phyloP scores from a whole-genome alignment of 2,113 vertebrate genomes.

The Cyanoliseus patagonus region DNA sequence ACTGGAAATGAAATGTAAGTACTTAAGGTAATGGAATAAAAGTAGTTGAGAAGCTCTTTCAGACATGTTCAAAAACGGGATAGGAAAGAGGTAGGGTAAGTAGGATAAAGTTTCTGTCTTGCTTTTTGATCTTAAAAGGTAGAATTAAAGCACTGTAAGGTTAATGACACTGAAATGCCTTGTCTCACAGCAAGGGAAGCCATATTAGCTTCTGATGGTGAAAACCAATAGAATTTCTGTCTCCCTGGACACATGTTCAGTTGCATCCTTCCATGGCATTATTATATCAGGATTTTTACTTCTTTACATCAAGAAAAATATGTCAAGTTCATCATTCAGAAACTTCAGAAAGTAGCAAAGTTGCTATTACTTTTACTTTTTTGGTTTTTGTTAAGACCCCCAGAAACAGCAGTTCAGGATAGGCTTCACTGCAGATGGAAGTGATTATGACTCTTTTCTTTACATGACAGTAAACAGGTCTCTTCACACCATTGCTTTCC shows the following conservation, averaged over 20 bases:
- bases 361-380: neutral
- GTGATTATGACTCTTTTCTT: neutral
- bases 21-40: constrained; percentile 75
- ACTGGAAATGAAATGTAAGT: constrained; percentile 80
- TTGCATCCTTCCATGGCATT: neutral
- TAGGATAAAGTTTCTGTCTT: neutral
- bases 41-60: constrained; percentile 66
- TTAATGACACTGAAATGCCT: constrained; percentile 4
- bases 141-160: neutral
- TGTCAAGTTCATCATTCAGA: neutral
- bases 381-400: neutral
- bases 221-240: neutral
- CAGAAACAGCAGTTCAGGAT: neutral
- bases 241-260: neutral
- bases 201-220: neutral
- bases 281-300: neutral
- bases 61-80: constrained; percentile 10
- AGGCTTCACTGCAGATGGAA: neutral
- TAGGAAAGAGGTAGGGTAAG: constrained; percentile 18
- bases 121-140: neutral
- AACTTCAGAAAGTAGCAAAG: neutral
- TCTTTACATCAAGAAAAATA: neutral
- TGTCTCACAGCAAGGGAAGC: neutral
- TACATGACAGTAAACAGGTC: neutral
- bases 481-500: neutral